phyloP scores from a whole-genome alignment of 2,888 invertebrate species.

The Dorcus parallelipipedus region DNA sequence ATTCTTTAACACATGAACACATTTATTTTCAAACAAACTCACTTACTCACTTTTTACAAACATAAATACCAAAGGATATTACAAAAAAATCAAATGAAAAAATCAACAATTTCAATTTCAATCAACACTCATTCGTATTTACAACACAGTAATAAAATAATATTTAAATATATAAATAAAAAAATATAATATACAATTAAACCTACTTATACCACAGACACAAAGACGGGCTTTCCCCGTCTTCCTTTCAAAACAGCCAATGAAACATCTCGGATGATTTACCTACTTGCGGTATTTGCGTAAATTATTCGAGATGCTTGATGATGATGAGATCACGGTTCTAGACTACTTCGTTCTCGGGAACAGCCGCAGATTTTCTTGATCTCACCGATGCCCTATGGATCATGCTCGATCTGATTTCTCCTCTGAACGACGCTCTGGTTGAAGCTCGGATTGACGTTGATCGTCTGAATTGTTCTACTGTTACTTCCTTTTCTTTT shows the following conservation, averaged over 20 bases:
- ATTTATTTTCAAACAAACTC: not conserved
- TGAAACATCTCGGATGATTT: not conserved
- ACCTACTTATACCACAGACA: constrained; percentile 15
- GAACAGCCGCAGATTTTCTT: constrained; percentile 42
- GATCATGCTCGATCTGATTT: constrained; percentile 60
- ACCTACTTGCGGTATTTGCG: not conserved
- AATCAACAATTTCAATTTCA: not conserved
- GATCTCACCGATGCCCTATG: constrained; percentile 55
- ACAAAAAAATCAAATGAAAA: not conserved
- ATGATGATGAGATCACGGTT: not conserved
- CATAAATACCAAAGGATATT: not conserved
- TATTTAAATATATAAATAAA: constrained; percentile 1
- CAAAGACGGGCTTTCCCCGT: not conserved
- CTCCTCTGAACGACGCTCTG: constrained; percentile 62
- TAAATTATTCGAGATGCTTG: not conserved
- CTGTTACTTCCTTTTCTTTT: constrained; percentile 43
- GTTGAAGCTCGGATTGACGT: constrained; percentile 53
- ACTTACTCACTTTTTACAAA: not conserved
- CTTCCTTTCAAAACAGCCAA: not conserved
- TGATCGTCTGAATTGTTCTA: constrained; percentile 33
- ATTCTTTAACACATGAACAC: too few relatives aligned
- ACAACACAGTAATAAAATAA: not conserved
- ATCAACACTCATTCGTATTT: not conserved
- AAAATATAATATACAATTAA: constrained; percentile 10
- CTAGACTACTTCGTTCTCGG: constrained; percentile 28